Evolutionary conservation across 2,113 vertebrate species (phyloP).

Genomic region (Leptobrachium leishanense): DNA sequence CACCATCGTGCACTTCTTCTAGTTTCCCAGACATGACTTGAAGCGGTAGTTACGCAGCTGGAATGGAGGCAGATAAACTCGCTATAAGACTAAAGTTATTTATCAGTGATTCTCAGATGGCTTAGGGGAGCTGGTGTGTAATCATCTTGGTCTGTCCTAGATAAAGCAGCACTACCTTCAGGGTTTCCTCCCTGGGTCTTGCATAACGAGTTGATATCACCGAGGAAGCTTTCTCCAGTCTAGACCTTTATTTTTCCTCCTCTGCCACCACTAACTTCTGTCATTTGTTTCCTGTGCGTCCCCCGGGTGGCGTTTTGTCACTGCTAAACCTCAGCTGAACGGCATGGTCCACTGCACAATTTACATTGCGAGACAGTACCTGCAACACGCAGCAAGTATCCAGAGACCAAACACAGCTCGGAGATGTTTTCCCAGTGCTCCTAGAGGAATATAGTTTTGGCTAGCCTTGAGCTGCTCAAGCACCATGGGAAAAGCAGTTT

Average conservation of each 20-base stretch:
- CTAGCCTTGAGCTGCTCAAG: too few species aligned
- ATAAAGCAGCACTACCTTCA: background rate
- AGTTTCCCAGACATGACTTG: background rate
- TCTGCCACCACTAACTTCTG: conserved; percentile 39
- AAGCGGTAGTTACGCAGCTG: background rate
- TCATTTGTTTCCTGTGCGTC: conserved; percentile 49
- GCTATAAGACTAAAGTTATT: background rate
- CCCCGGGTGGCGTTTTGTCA: conserved; percentile 46
- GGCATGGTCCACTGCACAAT: background rate
- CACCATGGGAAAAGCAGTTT: too few species aligned
- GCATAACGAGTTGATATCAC: conserved; percentile 45
- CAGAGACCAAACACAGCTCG: background rate
- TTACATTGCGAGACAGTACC: background rate
- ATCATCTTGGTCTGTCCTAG: background rate
- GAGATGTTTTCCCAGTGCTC: background rate
- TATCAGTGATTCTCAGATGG: background rate
- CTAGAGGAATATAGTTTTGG: too few species aligned
- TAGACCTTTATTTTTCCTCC: conserved; percentile 14
- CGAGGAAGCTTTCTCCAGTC: conserved; percentile 24
- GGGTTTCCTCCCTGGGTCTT: background rate
- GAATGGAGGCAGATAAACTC: background rate
- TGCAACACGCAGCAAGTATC: background rate
- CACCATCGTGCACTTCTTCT: background rate
- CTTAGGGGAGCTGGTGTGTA: background rate
- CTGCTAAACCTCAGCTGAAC: background rate